Conservation (phyloP, 2,113 vertebrate genomes). For the Sinocyclocheilus anophthalmus region DNA sequence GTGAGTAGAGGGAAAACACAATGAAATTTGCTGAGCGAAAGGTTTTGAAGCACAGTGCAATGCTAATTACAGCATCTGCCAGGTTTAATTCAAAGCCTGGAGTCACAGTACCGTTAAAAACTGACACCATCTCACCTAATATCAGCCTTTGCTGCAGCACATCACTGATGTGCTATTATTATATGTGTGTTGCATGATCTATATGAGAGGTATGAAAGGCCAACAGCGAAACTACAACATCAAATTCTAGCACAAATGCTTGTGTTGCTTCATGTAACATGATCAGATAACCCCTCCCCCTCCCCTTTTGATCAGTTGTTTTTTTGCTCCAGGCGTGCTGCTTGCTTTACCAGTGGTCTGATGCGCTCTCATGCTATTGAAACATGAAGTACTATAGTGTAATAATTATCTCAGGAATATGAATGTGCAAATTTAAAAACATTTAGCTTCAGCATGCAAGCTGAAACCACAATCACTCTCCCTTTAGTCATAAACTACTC, state of each 20-base stretch:
- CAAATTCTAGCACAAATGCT: background rate
- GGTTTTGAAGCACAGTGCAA: constrained; percentile 37
- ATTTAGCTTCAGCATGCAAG: background rate
- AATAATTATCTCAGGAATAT: background rate
- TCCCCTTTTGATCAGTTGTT: background rate
- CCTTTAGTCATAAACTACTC: background rate
- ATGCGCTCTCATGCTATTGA: background rate
- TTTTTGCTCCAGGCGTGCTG: background rate
- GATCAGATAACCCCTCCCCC: background rate
- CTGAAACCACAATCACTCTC: background rate
- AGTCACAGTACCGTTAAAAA: background rate
- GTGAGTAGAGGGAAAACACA: constrained; percentile 20
- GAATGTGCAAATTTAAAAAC: background rate
- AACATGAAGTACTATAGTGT: constrained; percentile 4
- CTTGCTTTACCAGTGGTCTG: background rate
- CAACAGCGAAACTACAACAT: background rate
- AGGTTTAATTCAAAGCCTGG: constrained; percentile 20
- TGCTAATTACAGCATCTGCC: constrained; percentile 47
- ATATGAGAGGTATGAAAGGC: background rate
- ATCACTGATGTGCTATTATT: background rate
- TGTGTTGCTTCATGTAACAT: background rate
- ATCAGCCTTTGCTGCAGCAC: background rate
- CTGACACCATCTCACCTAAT: background rate
- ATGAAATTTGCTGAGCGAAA: constrained; percentile 32
- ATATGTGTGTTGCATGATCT: constrained; percentile 1